phyloP scores from a whole-genome alignment of 2,888 invertebrate species.

The Leucophora obtusa region DNA sequence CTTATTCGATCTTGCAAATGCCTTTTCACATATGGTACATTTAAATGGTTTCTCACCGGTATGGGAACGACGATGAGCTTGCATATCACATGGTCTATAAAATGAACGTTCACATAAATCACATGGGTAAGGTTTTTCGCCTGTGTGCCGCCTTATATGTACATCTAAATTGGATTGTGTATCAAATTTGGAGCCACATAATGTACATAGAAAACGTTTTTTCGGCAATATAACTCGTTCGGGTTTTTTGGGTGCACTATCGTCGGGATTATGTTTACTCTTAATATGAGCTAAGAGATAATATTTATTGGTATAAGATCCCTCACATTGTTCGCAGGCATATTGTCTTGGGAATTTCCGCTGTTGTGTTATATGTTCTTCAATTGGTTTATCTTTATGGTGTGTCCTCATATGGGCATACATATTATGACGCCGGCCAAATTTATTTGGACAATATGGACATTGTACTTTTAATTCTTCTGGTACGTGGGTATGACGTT shows the following conservation, averaged over 20 bases:
- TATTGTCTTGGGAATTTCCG: constrained; percentile 74
- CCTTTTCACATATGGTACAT: constrained; percentile 72
- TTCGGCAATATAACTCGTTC: constrained; percentile 53
- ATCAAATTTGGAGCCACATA: constrained; percentile 83
- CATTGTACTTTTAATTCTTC: constrained; percentile 74
- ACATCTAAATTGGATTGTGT: constrained; percentile 83
- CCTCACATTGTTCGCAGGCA: too few relatives aligned
- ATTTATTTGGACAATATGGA: too few relatives aligned
- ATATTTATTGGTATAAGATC: constrained; percentile 22
- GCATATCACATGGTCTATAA: constrained; percentile 82
- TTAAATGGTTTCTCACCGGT: constrained; percentile 81
- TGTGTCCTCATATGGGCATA: constrained; percentile 80
- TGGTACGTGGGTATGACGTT: constrained; percentile 81
- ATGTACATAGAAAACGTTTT: constrained; percentile 80
- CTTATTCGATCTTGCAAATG: constrained; percentile 82
- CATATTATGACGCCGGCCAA: constrained; percentile 77
- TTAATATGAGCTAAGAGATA: constrained; percentile 66
- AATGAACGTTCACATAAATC: constrained; percentile 83
- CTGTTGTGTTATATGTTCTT: constrained; percentile 56
- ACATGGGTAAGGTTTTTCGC: constrained; percentile 83
- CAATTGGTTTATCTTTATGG: constrained; percentile 56
- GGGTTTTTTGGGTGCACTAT: constrained; percentile 29
- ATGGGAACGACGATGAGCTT: constrained; percentile 82
- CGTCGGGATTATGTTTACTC: constrained; percentile 67
- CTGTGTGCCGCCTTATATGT: constrained; percentile 79